These are phyloP conservation scores for Daphoenositta chrysoptera DNA, from an alignment of 2,113 vertebrate species.

Conservation along the genomic window DNA sequence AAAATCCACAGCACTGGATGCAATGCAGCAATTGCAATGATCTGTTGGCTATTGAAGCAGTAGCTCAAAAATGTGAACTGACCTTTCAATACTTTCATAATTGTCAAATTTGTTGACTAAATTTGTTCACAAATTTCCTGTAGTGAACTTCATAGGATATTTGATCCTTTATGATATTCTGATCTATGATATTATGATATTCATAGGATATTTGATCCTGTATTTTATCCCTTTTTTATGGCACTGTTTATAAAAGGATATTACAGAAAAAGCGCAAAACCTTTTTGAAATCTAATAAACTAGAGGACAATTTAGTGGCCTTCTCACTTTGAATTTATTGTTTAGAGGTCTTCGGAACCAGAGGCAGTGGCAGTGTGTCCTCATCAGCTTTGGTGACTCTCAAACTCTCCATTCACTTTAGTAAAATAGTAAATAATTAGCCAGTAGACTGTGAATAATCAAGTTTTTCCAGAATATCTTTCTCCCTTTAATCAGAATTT, in stretches of 20 bases:
- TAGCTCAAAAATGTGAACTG: background rate
- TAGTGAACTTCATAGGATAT: background rate
- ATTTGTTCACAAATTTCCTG: background rate
- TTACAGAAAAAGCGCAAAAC: background rate
- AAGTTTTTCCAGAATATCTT: background rate
- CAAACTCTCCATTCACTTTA: background rate
- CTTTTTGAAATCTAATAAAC: background rate
- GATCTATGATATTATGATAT: background rate
- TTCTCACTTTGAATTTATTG: background rate
- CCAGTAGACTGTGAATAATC: background rate
- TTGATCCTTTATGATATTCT: background rate
- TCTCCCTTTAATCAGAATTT: background rate
- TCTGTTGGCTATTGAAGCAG: background rate
- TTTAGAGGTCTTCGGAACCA: background rate
- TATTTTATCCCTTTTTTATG: background rate
- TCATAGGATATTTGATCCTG: background rate
- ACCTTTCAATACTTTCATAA: background rate
- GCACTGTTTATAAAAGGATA: background rate
- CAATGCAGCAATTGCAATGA: background rate
- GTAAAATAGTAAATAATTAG: background rate
- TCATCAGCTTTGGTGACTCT: background rate
- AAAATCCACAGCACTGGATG: background rate
- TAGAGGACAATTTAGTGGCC: background rate
- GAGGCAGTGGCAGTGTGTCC: background rate
- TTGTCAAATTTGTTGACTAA: background rate